These are phyloP conservation scores for Actinernus sp. DNA, from an alignment of 92 coral and sea anemone species.

Conservation along the genomic window DNA sequence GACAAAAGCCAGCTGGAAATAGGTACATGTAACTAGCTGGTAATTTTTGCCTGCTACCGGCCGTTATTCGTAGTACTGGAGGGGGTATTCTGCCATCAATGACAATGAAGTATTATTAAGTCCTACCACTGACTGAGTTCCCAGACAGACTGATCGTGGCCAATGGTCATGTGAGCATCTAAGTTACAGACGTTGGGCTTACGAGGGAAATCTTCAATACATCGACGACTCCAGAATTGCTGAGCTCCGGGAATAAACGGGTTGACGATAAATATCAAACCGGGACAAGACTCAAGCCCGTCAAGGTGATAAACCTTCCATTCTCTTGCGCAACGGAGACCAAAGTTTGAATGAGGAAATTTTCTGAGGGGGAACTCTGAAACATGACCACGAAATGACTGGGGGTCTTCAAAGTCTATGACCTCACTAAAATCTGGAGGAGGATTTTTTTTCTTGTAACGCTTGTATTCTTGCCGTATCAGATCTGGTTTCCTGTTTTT, in stretches of 20 bases:
- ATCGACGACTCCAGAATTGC: conserved; percentile 90
- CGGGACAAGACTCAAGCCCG: conserved; percentile 70
- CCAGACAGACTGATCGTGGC: conserved; percentile 80
- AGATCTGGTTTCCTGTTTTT: conserved; percentile 44
- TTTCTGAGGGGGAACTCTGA: conserved; percentile 31
- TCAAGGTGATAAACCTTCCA: conserved; percentile 82
- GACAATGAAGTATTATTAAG: too few relatives aligned
- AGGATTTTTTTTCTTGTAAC: conserved; percentile 87
- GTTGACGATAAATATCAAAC: conserved; percentile 87
- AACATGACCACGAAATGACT: conserved; percentile 67
- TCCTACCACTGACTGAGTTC: conserved; percentile 54
- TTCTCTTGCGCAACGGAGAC: conserved; percentile 72
- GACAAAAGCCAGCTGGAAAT: too few relatives aligned
- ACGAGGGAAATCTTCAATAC: conserved; percentile 86
- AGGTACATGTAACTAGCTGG: too few relatives aligned
- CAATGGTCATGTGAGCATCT: conserved; percentile 81
- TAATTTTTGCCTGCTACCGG: too few relatives aligned
- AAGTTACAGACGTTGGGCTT: conserved; percentile 90
- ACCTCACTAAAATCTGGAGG: conserved; percentile 97
- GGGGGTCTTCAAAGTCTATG: conserved; percentile 83
- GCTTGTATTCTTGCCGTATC: conserved; percentile 95
- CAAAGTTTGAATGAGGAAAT: conserved; percentile 60
- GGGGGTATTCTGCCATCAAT: too few relatives aligned
- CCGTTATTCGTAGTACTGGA: too few relatives aligned
- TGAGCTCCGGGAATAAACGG: conserved; percentile 92